A percentile compares a stretch with the other conserved stretches of the same genome.
phyloP scores from a whole-genome alignment of 2,888 invertebrate genomes.

The Drosophila cyrtoloma region DNA sequence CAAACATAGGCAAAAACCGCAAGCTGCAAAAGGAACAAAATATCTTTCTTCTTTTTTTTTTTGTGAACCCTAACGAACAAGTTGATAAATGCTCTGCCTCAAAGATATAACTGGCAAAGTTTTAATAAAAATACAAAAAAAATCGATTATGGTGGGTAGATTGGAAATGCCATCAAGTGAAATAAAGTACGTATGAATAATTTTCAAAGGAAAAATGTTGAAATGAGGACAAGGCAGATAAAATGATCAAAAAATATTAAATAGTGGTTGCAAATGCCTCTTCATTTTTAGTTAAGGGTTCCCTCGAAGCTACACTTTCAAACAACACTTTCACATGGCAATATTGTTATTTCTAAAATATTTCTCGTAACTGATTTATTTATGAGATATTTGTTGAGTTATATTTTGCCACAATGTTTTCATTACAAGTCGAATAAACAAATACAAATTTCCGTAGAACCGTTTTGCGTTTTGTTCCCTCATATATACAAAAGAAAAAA shows the following conservation, averaged over 20 bases:
- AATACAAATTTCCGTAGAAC: background rate
- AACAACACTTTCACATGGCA: background rate
- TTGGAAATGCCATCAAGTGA: background rate
- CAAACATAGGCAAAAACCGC: slow-evolving; percentile 51
- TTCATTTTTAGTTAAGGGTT: background rate
- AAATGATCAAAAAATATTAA: background rate
- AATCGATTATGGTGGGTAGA: background rate
- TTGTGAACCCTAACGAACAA: slow-evolving; percentile 14
- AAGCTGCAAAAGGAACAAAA: slow-evolving; percentile 37
- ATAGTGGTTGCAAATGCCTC: too few relatives aligned
- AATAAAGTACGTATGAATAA: slow-evolving; percentile 3
- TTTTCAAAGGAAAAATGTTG: background rate
- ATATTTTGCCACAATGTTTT: background rate
- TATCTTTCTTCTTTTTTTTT: slow-evolving; percentile 1
- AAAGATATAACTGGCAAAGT: slow-evolving; percentile 16
- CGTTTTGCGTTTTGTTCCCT: background rate
- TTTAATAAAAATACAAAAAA: slow-evolving; percentile 9
- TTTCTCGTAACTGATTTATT: background rate
- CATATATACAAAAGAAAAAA: background rate
- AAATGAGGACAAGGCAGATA: background rate
- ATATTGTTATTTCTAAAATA: background rate
- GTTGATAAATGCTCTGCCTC: slow-evolving; percentile 23
- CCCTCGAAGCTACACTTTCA: background rate
- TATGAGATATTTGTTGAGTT: background rate
- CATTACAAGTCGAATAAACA: background rate